Evolutionary conservation across 2,113 vertebrate species (phyloP), one percentile per base, ranked within the genome.

Genomic region (Lamprologus ornatipinnis): DNA sequence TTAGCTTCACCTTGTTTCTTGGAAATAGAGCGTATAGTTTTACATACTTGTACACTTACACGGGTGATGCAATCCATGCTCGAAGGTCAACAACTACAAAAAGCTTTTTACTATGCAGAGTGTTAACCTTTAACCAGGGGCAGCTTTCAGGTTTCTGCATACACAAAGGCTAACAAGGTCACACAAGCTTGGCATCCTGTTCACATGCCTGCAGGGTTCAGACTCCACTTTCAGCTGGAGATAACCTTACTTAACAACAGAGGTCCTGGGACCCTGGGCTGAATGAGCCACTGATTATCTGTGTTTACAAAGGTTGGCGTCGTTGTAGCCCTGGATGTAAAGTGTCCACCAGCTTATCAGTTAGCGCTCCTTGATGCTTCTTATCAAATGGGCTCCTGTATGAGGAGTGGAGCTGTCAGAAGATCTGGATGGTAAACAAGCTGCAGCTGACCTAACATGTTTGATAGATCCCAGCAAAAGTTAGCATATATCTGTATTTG

Each of bases 61-160:
- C 4, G 2, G 83, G 15, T 80, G 92, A 88, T 58, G 3, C 42
- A 70, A 60, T 89, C 65, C 83, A 51, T 60, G 82, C 49, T 65
- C 75, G 60, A 87, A 89, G 90, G 83, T 92, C 92, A 91, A 53
- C 87, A 83, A 65, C 82, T 88, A 87, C 90, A 93, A 90, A 93
- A 87, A 35, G 83, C 5, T 54, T 85, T 91, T 93, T 84, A 90
- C 89, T 81, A 78, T 80, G 82, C 70, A 3, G 60, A 82, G 55
- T 55, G 93, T 94, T 95, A 95, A 95, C 94, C 93, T 94, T 94
- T 95, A 94, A 93, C 93, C 92, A 89, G 80, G 51, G 88, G 21
- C 80, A 68, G 87, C 88, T 88, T 94, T 93, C 85, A 94, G 87
- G 80, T 91, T 88, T 65, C 51, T 90, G 40, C 58, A 55, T 63